These are phyloP conservation scores for Hestina assimilis DNA, from an alignment of 1,140 invertebrate genomes.

Conservation along the genomic window DNA sequence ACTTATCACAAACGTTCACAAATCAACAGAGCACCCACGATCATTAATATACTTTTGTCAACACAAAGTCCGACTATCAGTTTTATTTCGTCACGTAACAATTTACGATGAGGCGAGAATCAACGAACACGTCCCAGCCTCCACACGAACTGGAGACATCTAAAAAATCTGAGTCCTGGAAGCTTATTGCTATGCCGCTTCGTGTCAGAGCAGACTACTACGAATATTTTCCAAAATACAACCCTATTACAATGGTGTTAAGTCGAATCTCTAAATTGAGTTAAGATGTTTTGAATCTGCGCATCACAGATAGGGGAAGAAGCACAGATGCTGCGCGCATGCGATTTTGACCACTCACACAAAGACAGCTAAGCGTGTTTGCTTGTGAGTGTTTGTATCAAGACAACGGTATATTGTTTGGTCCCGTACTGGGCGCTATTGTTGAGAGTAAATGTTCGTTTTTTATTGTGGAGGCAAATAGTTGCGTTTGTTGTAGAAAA, in stretches of 20 bases:
- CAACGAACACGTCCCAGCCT: constrained; percentile 50
- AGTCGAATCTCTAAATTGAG: constrained; percentile 12
- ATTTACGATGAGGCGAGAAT: constrained; percentile 29
- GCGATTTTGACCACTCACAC: constrained; percentile 47
- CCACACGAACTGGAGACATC: constrained; percentile 57
- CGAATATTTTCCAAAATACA: constrained; percentile 17
- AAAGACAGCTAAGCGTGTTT: constrained; percentile 29
- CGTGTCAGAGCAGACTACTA: constrained; percentile 41
- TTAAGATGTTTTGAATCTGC: constrained; percentile 33
- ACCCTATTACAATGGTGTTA: constrained; percentile 16
- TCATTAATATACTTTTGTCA: constrained; percentile 41
- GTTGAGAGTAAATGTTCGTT: constrained; percentile 48
- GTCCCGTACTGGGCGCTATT: constrained; percentile 52
- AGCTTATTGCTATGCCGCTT: constrained; percentile 67
- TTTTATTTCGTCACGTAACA: constrained; percentile 38
- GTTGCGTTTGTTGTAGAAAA: constrained; percentile 30
- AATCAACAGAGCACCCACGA: constrained; percentile 48
- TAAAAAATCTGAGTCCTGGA: constrained; percentile 72
- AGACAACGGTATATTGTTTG: constrained; percentile 59
- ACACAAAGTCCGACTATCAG: constrained; percentile 31
- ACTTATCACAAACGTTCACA: constrained; percentile 31
- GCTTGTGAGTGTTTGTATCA: constrained; percentile 43
- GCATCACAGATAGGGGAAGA: constrained; percentile 49
- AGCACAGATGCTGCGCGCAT: constrained; percentile 74
- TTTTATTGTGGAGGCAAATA: constrained; percentile 35